Conservation (phyloP, 2,888 invertebrate genomes). For the Pogonocherus hispidulus region DNA sequence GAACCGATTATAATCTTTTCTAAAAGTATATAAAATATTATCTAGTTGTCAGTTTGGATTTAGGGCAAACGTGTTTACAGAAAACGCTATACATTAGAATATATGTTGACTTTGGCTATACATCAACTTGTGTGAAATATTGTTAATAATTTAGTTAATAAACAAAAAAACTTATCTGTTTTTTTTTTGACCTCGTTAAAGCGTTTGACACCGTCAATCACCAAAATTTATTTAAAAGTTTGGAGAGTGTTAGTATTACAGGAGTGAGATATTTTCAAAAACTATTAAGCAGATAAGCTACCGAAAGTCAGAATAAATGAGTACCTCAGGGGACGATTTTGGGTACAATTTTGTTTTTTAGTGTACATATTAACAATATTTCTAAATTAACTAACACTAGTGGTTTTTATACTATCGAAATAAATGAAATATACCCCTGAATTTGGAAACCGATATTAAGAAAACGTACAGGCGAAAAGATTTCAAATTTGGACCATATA, state of each 20-base stretch:
- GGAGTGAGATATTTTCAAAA: not conserved
- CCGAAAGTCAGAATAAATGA: constrained; percentile 3
- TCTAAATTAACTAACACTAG: not conserved
- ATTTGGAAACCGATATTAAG: no score
- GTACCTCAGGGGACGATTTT: not conserved
- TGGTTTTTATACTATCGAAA: no score
- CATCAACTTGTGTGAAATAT: constrained; percentile 6
- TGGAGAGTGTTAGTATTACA: not conserved
- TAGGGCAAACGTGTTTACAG: constrained; percentile 11
- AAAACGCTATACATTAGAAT: no score
- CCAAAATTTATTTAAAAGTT: not conserved
- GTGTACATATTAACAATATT: not conserved
- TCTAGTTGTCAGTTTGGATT: constrained; percentile 28
- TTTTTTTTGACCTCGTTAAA: not conserved
- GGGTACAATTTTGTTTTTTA: not conserved
- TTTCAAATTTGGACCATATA: no score
- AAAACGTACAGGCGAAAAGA: no score
- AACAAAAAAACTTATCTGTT: not conserved
- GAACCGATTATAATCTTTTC: not conserved
- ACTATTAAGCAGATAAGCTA: not conserved
- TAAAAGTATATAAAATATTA: constrained; percentile 5
- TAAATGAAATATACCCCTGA: no score
- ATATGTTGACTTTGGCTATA: no score
- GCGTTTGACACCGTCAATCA: not conserved
- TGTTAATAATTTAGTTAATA: not conserved